Percentiles rank a stretch among this genome's conserved stretches.
Evolutionary conservation across 64 coral and sea anemone genomes (phyloP).

Genomic region (Trachythela sp.): DNA sequence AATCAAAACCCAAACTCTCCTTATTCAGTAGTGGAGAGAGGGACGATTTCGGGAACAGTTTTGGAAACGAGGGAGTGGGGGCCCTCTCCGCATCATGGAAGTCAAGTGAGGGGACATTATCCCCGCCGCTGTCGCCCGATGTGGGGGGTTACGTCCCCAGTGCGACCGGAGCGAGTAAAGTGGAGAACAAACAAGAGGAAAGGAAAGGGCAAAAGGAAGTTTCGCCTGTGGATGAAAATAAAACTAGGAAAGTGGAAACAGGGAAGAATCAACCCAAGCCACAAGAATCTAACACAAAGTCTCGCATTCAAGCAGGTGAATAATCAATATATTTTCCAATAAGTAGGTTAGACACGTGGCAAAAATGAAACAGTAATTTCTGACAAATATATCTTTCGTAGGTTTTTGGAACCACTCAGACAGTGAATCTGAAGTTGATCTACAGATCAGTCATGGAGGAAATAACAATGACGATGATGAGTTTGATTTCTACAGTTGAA

Average conservation of each 20-base stretch:
- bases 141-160: not conserved
- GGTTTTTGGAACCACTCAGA: slow-evolving; percentile 13
- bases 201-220: not conserved
- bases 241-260: not conserved
- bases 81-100: not conserved
- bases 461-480: not conserved
- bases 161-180: not conserved
- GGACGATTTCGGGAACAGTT: not conserved
- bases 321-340: not conserved
- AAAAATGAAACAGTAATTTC: too few relatives aligned
- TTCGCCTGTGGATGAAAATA: not conserved
- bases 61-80: not conserved
- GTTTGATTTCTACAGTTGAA: slow-evolving; percentile 22
- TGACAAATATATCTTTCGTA: not conserved
- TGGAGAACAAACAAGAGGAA: not conserved
- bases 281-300: not conserved
- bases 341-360: not conserved
- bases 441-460: slow-evolving; percentile 10
- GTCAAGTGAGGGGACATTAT: not conserved
- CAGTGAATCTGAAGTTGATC: slow-evolving; percentile 6
- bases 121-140: not conserved
- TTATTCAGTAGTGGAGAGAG: not conserved
- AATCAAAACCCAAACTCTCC: not conserved
- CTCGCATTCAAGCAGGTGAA: slow-evolving; percentile 6
- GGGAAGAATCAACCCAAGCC: not conserved